Evolutionary conservation across 2,888 invertebrate species (phyloP).

Genomic region (Agrilus cyanescens): DNA sequence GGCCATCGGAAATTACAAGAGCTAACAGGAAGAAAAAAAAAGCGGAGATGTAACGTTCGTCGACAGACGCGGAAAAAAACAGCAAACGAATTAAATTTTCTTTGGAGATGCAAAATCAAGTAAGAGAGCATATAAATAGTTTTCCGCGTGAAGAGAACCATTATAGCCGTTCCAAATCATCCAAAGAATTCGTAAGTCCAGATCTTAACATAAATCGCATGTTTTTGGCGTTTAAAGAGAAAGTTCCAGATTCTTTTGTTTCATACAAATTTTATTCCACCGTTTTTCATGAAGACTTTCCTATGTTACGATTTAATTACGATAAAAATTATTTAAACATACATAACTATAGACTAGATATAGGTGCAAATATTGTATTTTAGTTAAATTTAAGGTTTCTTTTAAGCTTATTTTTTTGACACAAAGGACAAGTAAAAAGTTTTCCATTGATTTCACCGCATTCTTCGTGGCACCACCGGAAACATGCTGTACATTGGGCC

Average conservation of each 20-base stretch:
- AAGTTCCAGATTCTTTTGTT: slow-evolving; percentile 11
- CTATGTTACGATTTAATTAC: background rate
- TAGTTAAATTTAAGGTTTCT: too few species aligned
- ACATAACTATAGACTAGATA: too few species aligned
- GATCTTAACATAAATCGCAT: slow-evolving; percentile 14
- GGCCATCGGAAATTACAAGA: too few species aligned
- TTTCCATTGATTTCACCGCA: too few species aligned
- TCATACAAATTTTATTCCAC: slow-evolving; percentile 12
- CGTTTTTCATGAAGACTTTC: slow-evolving; percentile 11
- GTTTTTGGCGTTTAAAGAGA: slow-evolving; percentile 10
- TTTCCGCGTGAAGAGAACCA: slow-evolving; percentile 13
- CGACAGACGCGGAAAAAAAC: slow-evolving; percentile 10
- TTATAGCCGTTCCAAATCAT: slow-evolving; percentile 13
- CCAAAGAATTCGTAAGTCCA: slow-evolving; percentile 14
- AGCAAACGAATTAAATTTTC: slow-evolving; percentile 8
- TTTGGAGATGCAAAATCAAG: slow-evolving; percentile 8
- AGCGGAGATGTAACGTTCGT: slow-evolving; percentile 7
- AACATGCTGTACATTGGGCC: too few species aligned
- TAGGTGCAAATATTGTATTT: too few species aligned
- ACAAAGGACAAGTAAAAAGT: too few species aligned
- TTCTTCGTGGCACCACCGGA: too few species aligned
- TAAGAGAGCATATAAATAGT: slow-evolving; percentile 13
- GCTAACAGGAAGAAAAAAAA: slow-evolving; percentile 12
- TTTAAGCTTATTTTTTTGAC: too few species aligned
- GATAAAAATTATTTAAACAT: too few species aligned